Percentiles rank a stretch among this genome's conserved stretches.
phyloP scores from a whole-genome alignment of 2,113 vertebrate genomes.

The Larimichthys crocea region DNA sequence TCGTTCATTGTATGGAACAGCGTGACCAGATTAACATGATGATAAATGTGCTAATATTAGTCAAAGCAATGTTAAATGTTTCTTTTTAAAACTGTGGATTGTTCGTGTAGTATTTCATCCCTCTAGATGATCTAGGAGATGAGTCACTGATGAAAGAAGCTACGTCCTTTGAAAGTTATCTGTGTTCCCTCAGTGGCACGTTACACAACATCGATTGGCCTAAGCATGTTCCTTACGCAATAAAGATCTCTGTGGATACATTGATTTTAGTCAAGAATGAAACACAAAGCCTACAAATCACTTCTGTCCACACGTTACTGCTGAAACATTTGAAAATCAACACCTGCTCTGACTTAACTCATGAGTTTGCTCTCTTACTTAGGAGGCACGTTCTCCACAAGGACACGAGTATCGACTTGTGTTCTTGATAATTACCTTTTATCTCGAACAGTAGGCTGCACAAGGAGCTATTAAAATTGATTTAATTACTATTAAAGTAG shows the following conservation, averaged over 20 bases:
- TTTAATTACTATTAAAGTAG: constrained; percentile 42
- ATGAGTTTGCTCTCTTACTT: constrained; percentile 12
- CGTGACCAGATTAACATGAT: not conserved
- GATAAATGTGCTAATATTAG: not conserved
- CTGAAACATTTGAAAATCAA: not conserved
- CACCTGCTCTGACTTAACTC: not conserved
- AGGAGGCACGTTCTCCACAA: constrained; percentile 20
- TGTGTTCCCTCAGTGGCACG: not conserved
- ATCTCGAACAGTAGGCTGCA: constrained; percentile 27
- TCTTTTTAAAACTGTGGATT: not conserved
- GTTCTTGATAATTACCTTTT: constrained; percentile 47
- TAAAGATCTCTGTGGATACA: constrained; percentile 5
- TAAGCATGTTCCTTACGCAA: not conserved
- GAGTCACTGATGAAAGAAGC: constrained; percentile 20
- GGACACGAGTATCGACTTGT: constrained; percentile 30
- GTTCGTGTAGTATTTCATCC: not conserved
- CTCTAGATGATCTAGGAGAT: constrained; percentile 15
- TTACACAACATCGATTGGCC: constrained; percentile 12
- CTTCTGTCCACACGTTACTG: not conserved
- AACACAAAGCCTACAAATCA: not conserved
- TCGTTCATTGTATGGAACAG: not conserved
- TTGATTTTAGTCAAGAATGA: not conserved
- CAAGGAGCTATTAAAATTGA: constrained; percentile 36
- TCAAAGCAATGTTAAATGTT: not conserved
- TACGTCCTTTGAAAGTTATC: constrained; percentile 13